Evolutionary conservation across 1,140 invertebrate genomes (phyloP).

Genomic region (Brachionus koreanus): DNA sequence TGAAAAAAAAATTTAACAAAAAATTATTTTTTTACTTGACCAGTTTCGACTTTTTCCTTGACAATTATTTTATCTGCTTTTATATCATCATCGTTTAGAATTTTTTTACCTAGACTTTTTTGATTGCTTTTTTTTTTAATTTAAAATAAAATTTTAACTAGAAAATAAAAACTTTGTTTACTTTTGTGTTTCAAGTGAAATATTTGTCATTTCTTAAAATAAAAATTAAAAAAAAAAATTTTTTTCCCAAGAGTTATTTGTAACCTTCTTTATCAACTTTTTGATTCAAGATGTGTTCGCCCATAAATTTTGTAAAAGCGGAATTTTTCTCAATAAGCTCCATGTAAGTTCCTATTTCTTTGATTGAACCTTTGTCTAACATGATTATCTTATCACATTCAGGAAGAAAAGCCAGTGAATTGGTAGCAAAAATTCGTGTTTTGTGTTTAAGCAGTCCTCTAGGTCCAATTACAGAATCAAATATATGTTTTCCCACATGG

Average conservation of each 20-base stretch:
- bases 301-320: constrained; percentile 7
- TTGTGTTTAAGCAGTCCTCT: constrained; percentile 50
- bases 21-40: neutral
- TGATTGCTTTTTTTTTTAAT: neutral
- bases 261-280: neutral
- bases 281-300: neutral
- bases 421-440: constrained; percentile 45
- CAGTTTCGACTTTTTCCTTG: constrained; percentile 41
- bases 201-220: neutral
- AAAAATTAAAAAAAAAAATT: neutral
- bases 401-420: constrained; percentile 35
- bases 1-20: neutral
- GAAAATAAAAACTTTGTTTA: neutral
- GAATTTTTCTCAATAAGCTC: constrained; percentile 26
- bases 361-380: constrained; percentile 42
- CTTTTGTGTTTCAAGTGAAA: neutral
- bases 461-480: constrained; percentile 53
- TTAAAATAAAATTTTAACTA: neutral
- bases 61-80: constrained; percentile 25
- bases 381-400: constrained; percentile 45
- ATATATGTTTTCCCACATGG: constrained; percentile 59
- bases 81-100: neutral
- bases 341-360: constrained; percentile 29
- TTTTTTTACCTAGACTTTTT: neutral
- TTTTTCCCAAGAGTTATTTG: neutral